These are phyloP conservation scores for Zhuqinia jingwanae DNA, from an alignment of 2,888 invertebrate species.

Conservation along the genomic window DNA sequence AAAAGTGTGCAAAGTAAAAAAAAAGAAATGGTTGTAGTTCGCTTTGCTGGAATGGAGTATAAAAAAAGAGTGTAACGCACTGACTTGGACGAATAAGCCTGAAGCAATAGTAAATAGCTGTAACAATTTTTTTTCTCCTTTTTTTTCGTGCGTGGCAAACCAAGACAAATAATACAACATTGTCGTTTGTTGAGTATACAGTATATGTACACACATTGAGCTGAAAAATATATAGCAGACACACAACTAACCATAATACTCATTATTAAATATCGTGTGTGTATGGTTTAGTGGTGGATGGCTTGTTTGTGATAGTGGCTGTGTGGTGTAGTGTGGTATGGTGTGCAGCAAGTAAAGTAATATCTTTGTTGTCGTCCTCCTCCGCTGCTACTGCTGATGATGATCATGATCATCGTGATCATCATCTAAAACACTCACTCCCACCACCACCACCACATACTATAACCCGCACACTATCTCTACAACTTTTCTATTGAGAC, in stretches of 20 bases:
- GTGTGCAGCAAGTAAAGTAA: neutral
- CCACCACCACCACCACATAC: too few species aligned
- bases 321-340: too few species aligned
- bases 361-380: too few species aligned
- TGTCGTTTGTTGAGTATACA: neutral
- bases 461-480: too few species aligned
- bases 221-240: neutral
- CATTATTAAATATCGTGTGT: too few species aligned
- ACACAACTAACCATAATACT: neutral
- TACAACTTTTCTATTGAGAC: neutral
- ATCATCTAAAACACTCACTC: too few species aligned
- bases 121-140: too few species aligned
- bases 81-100: constrained; percentile 41
- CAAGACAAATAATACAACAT: constrained; percentile 65
- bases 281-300: neutral
- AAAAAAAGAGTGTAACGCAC: constrained; percentile 32
- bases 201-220: constrained; percentile 32
- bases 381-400: too few species aligned
- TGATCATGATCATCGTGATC: neutral
- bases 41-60: too few species aligned
- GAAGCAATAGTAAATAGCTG: constrained; percentile 52
- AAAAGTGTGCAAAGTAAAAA: neutral
- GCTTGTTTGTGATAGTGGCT: neutral
- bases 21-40: too few species aligned
- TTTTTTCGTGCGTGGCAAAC: constrained; percentile 61